Conservation (phyloP, 2,113 vertebrate genomes). For the Leptobrachium leishanense region DNA sequence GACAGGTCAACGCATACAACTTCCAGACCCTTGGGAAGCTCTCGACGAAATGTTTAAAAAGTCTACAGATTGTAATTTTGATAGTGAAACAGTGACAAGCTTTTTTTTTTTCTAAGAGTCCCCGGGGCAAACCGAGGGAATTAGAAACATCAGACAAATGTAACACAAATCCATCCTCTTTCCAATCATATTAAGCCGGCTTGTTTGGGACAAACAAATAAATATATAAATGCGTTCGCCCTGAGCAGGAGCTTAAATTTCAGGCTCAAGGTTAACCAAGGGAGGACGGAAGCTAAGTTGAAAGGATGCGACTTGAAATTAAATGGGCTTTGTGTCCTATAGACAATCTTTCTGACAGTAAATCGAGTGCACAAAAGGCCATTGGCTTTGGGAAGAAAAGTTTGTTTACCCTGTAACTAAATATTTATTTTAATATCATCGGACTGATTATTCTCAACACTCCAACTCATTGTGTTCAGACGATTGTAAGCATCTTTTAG, state of each 20-base stretch:
- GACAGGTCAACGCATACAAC: background rate
- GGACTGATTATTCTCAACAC: background rate
- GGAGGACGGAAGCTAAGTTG: conserved; percentile 26
- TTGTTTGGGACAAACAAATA: conserved; percentile 20
- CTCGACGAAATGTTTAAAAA: conserved; percentile 1
- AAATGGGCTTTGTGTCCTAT: conserved; percentile 21
- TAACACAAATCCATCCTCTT: conserved; percentile 22
- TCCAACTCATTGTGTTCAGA: too few species aligned
- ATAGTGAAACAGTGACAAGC: conserved; percentile 19
- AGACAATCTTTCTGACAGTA: conserved; percentile 42
- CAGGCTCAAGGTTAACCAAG: conserved; percentile 44
- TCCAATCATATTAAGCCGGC: conserved; percentile 27
- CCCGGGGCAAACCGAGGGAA: background rate
- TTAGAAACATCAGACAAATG: conserved; percentile 20
- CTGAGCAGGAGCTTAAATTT: conserved; percentile 16
- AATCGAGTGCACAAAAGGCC: conserved; percentile 7
- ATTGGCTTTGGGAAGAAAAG: background rate
- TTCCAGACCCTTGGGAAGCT: conserved; percentile 9
- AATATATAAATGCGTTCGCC: conserved; percentile 40
- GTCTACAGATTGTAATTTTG: conserved; percentile 36
- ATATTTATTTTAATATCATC: background rate
- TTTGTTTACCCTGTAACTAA: background rate
- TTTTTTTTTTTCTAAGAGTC: background rate
- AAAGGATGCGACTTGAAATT: background rate
- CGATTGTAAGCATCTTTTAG: too few species aligned